Conservation (phyloP, 2,113 vertebrate genomes). For the Machaerirhynchus nigripectus region DNA sequence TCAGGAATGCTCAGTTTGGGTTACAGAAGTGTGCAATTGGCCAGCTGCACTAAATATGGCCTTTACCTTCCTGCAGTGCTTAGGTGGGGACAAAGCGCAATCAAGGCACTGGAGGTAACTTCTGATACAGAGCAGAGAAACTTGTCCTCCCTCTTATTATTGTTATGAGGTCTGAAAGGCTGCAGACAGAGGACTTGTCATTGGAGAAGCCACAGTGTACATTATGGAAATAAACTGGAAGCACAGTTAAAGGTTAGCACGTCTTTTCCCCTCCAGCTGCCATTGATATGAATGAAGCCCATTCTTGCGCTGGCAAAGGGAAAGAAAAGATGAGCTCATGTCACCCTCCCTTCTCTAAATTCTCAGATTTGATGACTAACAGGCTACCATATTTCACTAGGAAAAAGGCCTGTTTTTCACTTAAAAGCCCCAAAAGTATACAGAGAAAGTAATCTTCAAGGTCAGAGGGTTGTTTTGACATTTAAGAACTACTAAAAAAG, state of each 20-base stretch:
- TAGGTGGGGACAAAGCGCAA: neutral
- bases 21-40: neutral
- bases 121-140: neutral
- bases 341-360: neutral
- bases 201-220: neutral
- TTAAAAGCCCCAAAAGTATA: conserved; percentile 6
- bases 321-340: neutral
- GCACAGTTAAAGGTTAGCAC: neutral
- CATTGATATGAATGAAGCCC: neutral
- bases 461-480: conserved; percentile 32
- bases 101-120: neutral
- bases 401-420: neutral
- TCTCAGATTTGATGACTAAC: conserved; percentile 7
- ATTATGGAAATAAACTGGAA: conserved; percentile 7
- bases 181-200: neutral
- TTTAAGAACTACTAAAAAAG: conserved; percentile 56
- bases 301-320: neutral
- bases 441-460: conserved; percentile 23
- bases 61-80: neutral
- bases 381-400: neutral
- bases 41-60: neutral
- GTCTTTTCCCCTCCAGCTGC: neutral
- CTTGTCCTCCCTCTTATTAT: neutral
- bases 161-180: neutral
- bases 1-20: neutral